phyloP scores from a whole-genome alignment of 2,797 vertebrate genomes.

The Buphagus erythrorhynchus region DNA sequence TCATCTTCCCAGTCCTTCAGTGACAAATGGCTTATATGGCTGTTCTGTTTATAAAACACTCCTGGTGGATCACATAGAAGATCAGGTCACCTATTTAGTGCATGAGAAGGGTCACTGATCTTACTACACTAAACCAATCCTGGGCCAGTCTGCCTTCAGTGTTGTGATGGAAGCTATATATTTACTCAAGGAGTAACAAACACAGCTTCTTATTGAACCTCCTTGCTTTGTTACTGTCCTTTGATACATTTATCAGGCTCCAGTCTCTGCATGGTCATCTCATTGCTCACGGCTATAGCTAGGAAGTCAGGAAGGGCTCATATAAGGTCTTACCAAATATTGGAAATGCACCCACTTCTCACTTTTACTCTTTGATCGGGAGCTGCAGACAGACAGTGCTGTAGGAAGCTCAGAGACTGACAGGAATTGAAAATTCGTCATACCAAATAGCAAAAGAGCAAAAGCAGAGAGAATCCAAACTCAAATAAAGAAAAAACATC shows the following conservation, averaged over 20 bases:
- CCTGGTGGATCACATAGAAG: neutral
- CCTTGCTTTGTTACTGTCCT: neutral
- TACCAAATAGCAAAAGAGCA: neutral
- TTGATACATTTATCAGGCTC: neutral
- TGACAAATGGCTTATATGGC: neutral
- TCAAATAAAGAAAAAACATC: neutral
- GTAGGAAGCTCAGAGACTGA: neutral
- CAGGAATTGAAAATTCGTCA: neutral
- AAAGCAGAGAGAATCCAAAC: neutral
- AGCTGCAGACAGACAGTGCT: neutral
- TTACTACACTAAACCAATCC: neutral
- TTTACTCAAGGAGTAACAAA: neutral
- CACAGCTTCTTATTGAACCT: neutral
- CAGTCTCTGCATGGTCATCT: neutral
- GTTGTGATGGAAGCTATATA: neutral
- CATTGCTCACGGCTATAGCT: accelerated
- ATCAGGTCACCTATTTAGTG: neutral
- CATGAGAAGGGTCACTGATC: neutral
- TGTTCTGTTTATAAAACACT: neutral
- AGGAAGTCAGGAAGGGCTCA: neutral
- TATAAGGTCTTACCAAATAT: neutral
- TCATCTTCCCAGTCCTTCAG: neutral
- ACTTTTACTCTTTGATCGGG: neutral
- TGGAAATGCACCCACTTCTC: neutral
- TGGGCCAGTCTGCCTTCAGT: neutral